These are phyloP conservation scores for Sitobion miscanthi DNA, from an alignment of 1,140 invertebrate genomes.

Conservation along the genomic window DNA sequence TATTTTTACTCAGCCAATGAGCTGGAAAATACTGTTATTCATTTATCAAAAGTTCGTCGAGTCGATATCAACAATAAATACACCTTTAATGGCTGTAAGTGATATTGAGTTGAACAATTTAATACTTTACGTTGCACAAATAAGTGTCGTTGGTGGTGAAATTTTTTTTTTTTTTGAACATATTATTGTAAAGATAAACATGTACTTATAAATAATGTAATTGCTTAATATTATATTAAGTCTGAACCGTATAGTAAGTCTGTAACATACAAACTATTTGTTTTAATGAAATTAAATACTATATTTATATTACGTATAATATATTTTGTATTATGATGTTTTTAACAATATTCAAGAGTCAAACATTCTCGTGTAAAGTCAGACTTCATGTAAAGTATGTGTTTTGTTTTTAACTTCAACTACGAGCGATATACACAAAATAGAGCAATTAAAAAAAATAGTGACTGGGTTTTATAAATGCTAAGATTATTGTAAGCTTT, in stretches of 20 bases:
- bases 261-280: too few species aligned
- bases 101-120: not conserved
- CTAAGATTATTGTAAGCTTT: not conserved
- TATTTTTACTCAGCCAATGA: not conserved
- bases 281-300: too few species aligned
- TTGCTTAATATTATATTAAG: too few species aligned
- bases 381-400: not conserved
- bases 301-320: too few species aligned
- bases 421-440: not conserved
- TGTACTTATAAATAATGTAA: not conserved
- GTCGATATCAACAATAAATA: not conserved
- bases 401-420: not conserved
- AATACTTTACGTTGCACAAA: not conserved
- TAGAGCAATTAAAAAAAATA: not conserved
- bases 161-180: too few species aligned
- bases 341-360: not conserved
- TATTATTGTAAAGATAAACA: too few species aligned
- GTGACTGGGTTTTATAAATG: not conserved
- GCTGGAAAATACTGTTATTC: not conserved
- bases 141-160: not conserved
- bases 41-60: not conserved
- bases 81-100: not conserved
- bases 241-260: too few species aligned
- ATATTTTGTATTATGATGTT: too few species aligned
- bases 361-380: not conserved